phyloP scores from a whole-genome alignment of 1,140 invertebrate genomes.

The Hylyphantes graminicola region DNA sequence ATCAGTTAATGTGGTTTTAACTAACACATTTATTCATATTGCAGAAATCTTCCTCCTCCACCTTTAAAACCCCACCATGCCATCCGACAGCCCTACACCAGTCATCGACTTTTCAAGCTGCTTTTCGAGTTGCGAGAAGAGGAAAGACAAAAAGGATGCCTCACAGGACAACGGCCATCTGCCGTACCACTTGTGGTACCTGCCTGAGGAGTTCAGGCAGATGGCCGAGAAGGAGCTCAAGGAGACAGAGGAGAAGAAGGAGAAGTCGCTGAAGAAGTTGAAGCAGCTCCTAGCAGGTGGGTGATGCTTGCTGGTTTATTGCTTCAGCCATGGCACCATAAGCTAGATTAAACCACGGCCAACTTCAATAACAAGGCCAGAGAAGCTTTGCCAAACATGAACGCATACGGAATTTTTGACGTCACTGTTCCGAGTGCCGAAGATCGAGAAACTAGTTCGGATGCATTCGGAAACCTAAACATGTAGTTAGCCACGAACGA shows the following conservation, averaged over 20 bases:
- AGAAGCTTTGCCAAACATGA: too few relatives aligned
- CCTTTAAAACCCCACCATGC: neutral
- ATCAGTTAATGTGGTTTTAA: too few relatives aligned
- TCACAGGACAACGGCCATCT: slow-evolving; percentile 5
- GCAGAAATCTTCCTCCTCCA: too few relatives aligned
- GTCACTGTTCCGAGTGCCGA: too few relatives aligned
- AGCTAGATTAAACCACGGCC: too few relatives aligned
- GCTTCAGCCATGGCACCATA: too few relatives aligned
- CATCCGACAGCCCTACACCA: slow-evolving; percentile 1
- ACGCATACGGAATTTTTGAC: too few relatives aligned
- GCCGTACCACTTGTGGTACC: slow-evolving; percentile 17
- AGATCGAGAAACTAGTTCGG: too few relatives aligned
- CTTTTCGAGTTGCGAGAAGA: neutral
- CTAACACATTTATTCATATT: too few relatives aligned
- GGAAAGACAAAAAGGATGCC: neutral
- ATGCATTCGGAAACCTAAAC: too few relatives aligned
- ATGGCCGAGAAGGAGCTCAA: slow-evolving; percentile 34
- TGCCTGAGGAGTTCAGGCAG: slow-evolving; percentile 22
- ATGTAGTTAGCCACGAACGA: too few relatives aligned
- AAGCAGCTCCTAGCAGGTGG: slow-evolving; percentile 34
- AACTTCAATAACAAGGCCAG: too few relatives aligned
- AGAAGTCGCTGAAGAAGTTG: slow-evolving; percentile 21
- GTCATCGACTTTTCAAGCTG: neutral
- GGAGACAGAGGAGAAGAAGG: slow-evolving; percentile 33
- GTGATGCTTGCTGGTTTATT: neutral